Evolutionary conservation across 2,888 invertebrate genomes (phyloP).

Genomic region (Parasteatoda lunata): DNA sequence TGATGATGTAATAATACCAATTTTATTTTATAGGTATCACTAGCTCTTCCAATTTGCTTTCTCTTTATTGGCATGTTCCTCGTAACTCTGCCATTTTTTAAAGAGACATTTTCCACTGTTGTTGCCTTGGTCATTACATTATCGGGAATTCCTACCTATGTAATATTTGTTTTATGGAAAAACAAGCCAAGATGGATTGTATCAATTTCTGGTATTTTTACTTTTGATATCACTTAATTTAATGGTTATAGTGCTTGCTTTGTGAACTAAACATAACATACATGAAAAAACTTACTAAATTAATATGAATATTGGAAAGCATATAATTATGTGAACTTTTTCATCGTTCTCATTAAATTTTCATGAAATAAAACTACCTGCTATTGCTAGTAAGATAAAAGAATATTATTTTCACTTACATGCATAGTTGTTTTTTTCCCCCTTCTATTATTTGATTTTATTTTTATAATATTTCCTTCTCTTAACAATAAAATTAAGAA

Average conservation of each 20-base stretch:
- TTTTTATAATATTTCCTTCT: too few relatives aligned
- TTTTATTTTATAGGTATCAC: constrained; percentile 79
- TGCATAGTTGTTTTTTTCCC: too few relatives aligned
- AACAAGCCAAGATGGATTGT: constrained; percentile 83
- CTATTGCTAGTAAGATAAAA: background rate
- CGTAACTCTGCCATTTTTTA: constrained; percentile 87
- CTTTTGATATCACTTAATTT: background rate
- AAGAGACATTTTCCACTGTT: constrained; percentile 81
- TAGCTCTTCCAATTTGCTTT: constrained; percentile 87
- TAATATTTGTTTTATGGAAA: constrained; percentile 86
- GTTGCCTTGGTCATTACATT: constrained; percentile 91
- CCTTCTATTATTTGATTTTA: too few relatives aligned
- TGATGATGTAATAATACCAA: too few relatives aligned
- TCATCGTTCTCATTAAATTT: background rate
- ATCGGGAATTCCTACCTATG: constrained; percentile 89
- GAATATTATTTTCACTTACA: background rate
- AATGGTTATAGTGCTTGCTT: background rate
- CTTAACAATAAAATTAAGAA: too few relatives aligned
- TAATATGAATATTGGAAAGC: background rate
- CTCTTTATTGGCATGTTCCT: constrained; percentile 89
- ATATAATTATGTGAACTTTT: background rate
- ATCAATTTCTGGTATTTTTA: constrained; percentile 78
- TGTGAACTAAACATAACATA: background rate
- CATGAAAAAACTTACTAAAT: background rate
- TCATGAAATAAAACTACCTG: background rate